Evolutionary conservation across 1,140 invertebrate species (phyloP), one percentile per base, ranked within the genome.

Genomic region (Rhyacophila brunnea): DNA sequence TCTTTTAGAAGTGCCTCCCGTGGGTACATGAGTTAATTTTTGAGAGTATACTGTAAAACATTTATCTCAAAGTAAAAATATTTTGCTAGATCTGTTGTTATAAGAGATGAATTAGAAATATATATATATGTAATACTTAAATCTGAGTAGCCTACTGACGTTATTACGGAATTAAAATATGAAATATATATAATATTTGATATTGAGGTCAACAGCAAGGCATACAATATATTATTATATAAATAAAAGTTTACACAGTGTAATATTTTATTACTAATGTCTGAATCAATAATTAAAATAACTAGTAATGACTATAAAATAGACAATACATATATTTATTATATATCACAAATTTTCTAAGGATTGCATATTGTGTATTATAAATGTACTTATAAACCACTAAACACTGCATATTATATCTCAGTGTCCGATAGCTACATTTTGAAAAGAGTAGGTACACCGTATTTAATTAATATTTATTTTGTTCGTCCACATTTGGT

Each of bases 301-400:
- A 46, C 13, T 34, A 20, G 19, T 20, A 19, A 36, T 28, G 23
- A 28, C 23, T 28, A 28, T 28, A 55, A 36, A 55, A 13, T 19
- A 45, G 23, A 52, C 23, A 6, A 45, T 18, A 15, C 9, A 44
- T 23, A 13, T 45, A 36, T 49, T 53, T 60, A 60, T 60, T 45
- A 36, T 49, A 60, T 60, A 60, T 60, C 58, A 60, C 58, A 60
- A 53, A 36, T 52, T 58, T 50, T 49, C 56, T 58, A 51, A 58
- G 28, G 48, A 38, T 53, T 35, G 19, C 19, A 10, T 43, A 28
- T 53, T 36, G 28, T 46, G 14, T 14, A 19, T 14, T 32, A 42
- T 36, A n/a, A n/a, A n/a, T n/a, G n/a, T n/a, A n/a, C n/a, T n/a
- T n/a, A n/a, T n/a, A n/a, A n/a, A 45, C 44, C 52, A 55, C n/a